A percentile compares a stretch with the other conserved stretches of the same genome.
These are phyloP conservation scores for Chamaea fasciata DNA, from an alignment of 2,113 vertebrate species.

Conservation along the genomic window DNA sequence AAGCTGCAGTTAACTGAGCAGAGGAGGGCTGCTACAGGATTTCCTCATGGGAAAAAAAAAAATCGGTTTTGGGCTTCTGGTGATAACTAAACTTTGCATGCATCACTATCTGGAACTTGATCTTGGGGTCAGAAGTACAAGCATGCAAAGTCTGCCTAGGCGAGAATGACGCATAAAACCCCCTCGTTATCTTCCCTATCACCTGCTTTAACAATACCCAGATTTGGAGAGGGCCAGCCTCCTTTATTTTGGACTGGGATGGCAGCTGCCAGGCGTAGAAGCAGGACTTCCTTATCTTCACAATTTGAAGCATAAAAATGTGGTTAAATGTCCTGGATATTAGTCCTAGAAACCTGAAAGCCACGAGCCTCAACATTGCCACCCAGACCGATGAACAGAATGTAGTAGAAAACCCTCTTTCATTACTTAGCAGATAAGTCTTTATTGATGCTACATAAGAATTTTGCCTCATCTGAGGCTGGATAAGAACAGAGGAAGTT, in stretches of 20 bases:
- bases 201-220: not conserved
- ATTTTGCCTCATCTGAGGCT: not conserved
- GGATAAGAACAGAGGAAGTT: not conserved
- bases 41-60: not conserved
- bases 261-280: not conserved
- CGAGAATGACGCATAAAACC: not conserved
- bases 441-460: not conserved
- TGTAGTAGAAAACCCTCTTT: not conserved
- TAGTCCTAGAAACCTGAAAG: not conserved
- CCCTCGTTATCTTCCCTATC: not conserved
- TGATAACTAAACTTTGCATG: slow-evolving; percentile 19
- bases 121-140: slow-evolving; percentile 57
- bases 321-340: not conserved
- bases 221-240: not conserved
- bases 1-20: not conserved
- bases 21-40: not conserved
- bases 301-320: not conserved
- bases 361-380: not conserved
- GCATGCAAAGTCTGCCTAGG: not conserved
- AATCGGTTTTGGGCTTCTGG: not conserved
- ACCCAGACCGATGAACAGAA: not conserved
- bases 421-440: not conserved
- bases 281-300: not conserved
- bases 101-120: slow-evolving; percentile 9
- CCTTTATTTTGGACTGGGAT: not conserved